phyloP scores from a whole-genome alignment of 2,113 vertebrate species.

The Hippocampus zosterae region DNA sequence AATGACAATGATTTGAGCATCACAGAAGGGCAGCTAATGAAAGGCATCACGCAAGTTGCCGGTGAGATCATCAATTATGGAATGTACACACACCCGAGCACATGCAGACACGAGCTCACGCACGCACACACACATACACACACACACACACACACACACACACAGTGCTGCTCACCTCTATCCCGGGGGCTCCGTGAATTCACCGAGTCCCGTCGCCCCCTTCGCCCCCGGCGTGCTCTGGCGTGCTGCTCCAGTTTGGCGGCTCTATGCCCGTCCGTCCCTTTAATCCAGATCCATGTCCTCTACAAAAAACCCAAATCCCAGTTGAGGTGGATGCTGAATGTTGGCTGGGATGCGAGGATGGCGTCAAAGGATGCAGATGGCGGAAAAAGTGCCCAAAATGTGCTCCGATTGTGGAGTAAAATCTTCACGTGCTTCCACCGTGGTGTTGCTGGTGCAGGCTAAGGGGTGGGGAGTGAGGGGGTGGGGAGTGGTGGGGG shows the following conservation, averaged over 20 bases:
- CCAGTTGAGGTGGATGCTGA: conserved; percentile 7
- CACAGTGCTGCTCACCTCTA: conserved; percentile 58
- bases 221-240: conserved; percentile 65
- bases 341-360: conserved; percentile 12
- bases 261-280: conserved; percentile 23
- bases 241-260: conserved; percentile 72
- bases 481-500: background rate
- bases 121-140: no score
- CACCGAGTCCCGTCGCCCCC: conserved; percentile 69
- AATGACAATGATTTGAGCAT: background rate
- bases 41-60: conserved; percentile 30
- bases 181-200: conserved; percentile 72
- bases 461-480: background rate
- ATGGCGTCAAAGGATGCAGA: conserved; percentile 38
- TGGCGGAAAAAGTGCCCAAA: conserved; percentile 43
- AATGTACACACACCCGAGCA: conserved; percentile 37
- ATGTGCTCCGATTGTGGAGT: conserved; percentile 23
- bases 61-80: conserved; percentile 50
- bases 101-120: background rate
- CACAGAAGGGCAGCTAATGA: background rate
- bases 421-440: conserved; percentile 47
- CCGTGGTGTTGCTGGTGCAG: background rate
- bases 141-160: conserved; percentile 15
- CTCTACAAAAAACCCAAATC: background rate
- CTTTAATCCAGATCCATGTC: conserved; percentile 57